A percentile compares a stretch with the other conserved stretches of the same genome.
Evolutionary conservation across 1,140 invertebrate genomes (phyloP).

Genomic region (Ganaspis sp.): DNA sequence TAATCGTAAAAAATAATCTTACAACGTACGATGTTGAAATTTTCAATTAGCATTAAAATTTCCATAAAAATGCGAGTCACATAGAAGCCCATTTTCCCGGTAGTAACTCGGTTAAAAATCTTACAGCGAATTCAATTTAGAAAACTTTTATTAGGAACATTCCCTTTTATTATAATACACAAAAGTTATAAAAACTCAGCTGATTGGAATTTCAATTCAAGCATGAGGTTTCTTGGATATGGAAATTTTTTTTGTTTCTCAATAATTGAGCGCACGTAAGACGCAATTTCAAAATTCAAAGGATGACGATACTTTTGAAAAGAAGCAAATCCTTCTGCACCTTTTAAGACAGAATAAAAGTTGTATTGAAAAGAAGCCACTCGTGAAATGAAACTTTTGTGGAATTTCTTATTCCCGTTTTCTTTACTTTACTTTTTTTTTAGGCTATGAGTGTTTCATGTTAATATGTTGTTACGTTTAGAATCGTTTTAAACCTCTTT

Average conservation of each 20-base stretch:
- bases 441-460: not conserved
- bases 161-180: not conserved
- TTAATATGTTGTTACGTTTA: not conserved
- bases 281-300: not conserved
- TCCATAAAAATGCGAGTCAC: too few relatives aligned
- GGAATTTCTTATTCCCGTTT: not conserved
- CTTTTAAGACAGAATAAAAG: not conserved
- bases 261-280: not conserved
- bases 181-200: not conserved
- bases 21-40: too few relatives aligned
- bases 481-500: not conserved
- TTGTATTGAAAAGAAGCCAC: not conserved
- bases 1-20: too few relatives aligned
- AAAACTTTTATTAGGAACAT: too few relatives aligned
- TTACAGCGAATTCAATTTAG: too few relatives aligned
- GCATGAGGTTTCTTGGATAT: not conserved
- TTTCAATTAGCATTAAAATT: too few relatives aligned
- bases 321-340: not conserved
- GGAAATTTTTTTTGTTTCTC: conserved; percentile 1
- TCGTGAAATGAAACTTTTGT: not conserved
- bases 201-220: conserved; percentile 2
- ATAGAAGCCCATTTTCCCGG: too few relatives aligned
- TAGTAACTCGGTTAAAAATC: too few relatives aligned
- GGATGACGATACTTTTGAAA: not conserved
- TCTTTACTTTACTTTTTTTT: not conserved